phyloP scores from a whole-genome alignment of 2,888 invertebrate species.

The Arctia plantaginis region DNA sequence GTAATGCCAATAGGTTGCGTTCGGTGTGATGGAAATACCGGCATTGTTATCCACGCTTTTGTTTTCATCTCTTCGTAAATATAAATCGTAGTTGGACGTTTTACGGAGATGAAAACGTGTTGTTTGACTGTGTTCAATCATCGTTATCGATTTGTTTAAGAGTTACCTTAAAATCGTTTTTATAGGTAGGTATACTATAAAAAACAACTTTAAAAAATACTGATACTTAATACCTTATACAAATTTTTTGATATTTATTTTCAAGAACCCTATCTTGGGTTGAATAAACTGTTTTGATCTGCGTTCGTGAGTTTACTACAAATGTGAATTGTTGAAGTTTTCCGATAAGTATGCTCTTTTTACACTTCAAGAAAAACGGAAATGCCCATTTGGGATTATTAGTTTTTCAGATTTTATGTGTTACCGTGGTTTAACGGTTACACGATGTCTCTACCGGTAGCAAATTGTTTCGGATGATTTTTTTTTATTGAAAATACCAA shows the following conservation, averaged over 20 bases:
- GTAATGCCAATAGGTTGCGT: conserved; percentile 41
- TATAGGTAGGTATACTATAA: neutral
- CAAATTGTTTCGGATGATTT: too few species aligned
- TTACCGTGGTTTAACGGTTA: neutral
- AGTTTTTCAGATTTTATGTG: neutral
- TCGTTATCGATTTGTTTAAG: neutral
- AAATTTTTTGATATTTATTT: neutral
- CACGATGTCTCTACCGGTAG: too few species aligned
- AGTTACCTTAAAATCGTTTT: neutral
- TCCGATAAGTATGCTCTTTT: neutral
- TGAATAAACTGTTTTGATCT: too few species aligned
- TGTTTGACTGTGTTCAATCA: neutral
- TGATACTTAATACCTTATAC: neutral
- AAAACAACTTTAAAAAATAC: neutral
- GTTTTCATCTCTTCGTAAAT: conserved; percentile 33
- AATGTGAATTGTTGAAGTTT: neutral
- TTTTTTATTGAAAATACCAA: too few species aligned
- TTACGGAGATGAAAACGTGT: neutral
- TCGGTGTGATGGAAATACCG: conserved; percentile 29
- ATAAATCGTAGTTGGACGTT: conserved; percentile 19
- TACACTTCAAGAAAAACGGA: neutral
- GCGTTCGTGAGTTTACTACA: too few species aligned
- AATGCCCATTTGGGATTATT: neutral
- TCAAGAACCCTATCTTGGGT: too few species aligned
- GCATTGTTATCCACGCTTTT: conserved; percentile 33